Evolutionary conservation across 2,797 vertebrate genomes (phyloP), one percentile per base, ranked within the genome.

Genomic region (Brachyalestes nurse): DNA sequence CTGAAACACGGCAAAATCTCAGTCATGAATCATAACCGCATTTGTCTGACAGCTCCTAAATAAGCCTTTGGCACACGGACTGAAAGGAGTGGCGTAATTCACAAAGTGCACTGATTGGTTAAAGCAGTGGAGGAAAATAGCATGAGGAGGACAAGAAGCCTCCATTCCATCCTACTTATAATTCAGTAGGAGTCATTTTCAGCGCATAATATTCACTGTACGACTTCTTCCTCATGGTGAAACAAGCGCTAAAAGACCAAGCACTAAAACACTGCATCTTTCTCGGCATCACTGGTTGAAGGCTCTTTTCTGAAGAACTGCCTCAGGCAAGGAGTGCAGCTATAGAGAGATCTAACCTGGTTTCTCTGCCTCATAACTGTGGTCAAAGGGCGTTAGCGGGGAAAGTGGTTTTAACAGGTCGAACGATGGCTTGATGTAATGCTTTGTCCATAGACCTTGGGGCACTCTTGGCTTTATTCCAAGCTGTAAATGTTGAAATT

Each of bases 331-430:
- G 61, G 19, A 16, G 69, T 38, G 25, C 38, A 28, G 51, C 14
- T 72, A 51, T 38, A 9, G 38, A 45, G 49, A 65, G 40, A 13
- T 60, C 62, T 57, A 71, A 72, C 4, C 21, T 57, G 49, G 53
- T 82, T 82, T 58, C 25, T 19, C 74, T 19, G 67, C 28, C 45
- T 81, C 66, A 14, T 57, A 64, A 51, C 55, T 16, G 0, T 40
- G 38, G 65, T 71, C 25, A 45, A 17, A 73, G 25, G n/a, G 69
- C n/a, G n/a, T 61, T 40, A 66, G 49, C 34, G 60, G 67, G 66
- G 72, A 82, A 77, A 80, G 62, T 45, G 16, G 61, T 60, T 73
- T 66, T 67, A 82, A 72, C 28, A 21, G 38, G 51, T 58, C 62
- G 19, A 57, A 40, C 51, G 2, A 13, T 57, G 80, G 58, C 40